Percentiles rank a stretch among this genome's conserved stretches.
These are phyloP conservation scores for Bombus ignitus DNA, from an alignment of 1,140 invertebrate genomes.

Conservation along the genomic window DNA sequence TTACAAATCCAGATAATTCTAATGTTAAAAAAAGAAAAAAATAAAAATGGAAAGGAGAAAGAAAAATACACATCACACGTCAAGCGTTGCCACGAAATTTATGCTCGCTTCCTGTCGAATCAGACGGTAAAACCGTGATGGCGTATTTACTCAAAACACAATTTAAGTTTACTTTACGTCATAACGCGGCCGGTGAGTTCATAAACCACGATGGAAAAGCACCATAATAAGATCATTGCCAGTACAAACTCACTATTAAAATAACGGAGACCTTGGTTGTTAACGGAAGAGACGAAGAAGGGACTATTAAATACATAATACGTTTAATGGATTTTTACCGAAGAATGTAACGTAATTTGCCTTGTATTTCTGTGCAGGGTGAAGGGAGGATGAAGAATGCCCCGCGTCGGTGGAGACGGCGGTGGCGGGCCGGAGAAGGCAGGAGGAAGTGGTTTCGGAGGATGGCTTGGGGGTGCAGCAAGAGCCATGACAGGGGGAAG, in stretches of 20 bases:
- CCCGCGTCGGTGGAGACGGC: slow-evolving; percentile 77
- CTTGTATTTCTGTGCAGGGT: slow-evolving; percentile 63
- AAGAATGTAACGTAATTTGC: slow-evolving; percentile 8
- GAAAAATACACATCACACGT: slow-evolving; percentile 1
- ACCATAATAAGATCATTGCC: slow-evolving; percentile 17
- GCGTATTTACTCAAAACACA: slow-evolving; percentile 39
- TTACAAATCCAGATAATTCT: not conserved
- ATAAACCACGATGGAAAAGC: not conserved
- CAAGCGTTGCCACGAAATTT: slow-evolving; percentile 2
- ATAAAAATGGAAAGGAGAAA: not conserved
- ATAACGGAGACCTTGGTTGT: not conserved
- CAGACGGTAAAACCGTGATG: not conserved
- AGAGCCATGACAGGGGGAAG: slow-evolving; percentile 74
- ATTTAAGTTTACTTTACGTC: slow-evolving; percentile 30
- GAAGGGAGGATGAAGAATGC: slow-evolving; percentile 81
- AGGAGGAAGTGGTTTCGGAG: slow-evolving; percentile 69
- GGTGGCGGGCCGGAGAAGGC: slow-evolving; percentile 71
- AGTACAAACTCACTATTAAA: slow-evolving; percentile 6
- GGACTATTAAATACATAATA: not conserved
- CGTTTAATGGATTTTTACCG: not conserved
- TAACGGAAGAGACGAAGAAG: not conserved
- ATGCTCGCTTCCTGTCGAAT: not conserved
- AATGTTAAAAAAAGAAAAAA: not conserved
- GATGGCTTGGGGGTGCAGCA: slow-evolving; percentile 76
- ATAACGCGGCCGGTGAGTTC: not conserved